phyloP scores from a whole-genome alignment of 2,113 vertebrate species.

The Tyrannus savana region DNA sequence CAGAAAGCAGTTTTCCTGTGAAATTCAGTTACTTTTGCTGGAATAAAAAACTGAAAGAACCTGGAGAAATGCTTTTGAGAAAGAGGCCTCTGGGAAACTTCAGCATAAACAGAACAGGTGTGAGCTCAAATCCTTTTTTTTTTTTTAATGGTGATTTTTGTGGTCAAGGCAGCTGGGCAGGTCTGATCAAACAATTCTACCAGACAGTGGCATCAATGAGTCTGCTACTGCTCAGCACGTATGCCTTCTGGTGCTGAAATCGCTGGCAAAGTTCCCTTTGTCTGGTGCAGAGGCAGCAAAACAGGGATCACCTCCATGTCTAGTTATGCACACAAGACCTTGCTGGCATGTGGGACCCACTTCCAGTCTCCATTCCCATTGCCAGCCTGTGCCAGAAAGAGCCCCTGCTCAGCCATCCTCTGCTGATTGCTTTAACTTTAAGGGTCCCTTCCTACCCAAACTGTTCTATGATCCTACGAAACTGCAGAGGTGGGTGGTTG shows the following conservation, averaged over 20 bases:
- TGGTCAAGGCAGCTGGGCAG: background rate
- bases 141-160: background rate
- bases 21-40: background rate
- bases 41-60: background rate
- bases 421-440: background rate
- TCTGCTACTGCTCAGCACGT: background rate
- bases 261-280: background rate
- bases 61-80: background rate
- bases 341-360: background rate
- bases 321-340: background rate
- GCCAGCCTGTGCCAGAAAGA: background rate
- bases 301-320: background rate
- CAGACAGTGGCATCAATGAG: background rate
- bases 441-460: background rate
- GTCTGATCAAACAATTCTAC: background rate
- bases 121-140: background rate
- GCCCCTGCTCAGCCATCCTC: background rate
- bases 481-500: background rate
- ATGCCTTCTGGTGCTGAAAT: background rate
- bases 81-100: background rate
- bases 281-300: background rate
- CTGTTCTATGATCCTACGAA: background rate
- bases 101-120: background rate
- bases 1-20: background rate
- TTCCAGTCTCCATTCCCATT: background rate